Conservation (phyloP, 2,797 vertebrate species). For the Triplophysa bombifrons region DNA sequence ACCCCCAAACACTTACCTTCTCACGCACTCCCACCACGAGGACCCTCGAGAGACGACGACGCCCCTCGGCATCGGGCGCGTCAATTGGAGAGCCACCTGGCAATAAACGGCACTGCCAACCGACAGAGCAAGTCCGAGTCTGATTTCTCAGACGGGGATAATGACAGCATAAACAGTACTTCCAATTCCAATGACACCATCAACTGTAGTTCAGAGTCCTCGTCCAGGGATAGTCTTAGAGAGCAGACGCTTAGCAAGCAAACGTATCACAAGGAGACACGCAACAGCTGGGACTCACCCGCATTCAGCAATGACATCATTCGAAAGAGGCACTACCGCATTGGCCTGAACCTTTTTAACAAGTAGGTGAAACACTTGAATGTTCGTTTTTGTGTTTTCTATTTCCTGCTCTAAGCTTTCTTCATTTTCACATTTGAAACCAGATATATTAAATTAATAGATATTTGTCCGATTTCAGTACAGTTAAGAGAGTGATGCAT, state of each 20-base stretch:
- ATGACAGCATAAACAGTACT: constrained; percentile 97
- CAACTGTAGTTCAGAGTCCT: constrained; percentile 97
- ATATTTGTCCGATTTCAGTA: not conserved
- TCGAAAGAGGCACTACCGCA: constrained; percentile 95
- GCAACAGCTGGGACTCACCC: constrained; percentile 98
- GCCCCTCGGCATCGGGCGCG: constrained; percentile 76
- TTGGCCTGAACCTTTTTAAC: constrained; percentile 97
- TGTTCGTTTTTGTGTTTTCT: not conserved
- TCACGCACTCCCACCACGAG: constrained; percentile 80
- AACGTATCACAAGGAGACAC: constrained; percentile 97
- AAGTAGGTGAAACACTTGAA: constrained; percentile 81
- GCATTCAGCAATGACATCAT: constrained; percentile 97
- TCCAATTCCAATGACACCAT: constrained; percentile 98
- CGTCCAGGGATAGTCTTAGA: constrained; percentile 91
- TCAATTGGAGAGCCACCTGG: constrained; percentile 88
- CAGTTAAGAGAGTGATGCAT: not conserved
- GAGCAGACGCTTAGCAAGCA: constrained; percentile 97
- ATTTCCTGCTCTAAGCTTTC: too few relatives aligned
- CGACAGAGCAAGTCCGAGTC: constrained; percentile 97
- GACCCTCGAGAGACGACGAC: constrained; percentile 85
- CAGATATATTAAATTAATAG: not conserved
- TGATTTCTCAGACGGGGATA: constrained; percentile 95
- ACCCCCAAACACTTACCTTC: constrained; percentile 85
- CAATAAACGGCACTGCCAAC: constrained; percentile 91
- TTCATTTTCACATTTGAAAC: not conserved